Conservation (phyloP, 1,140 invertebrate genomes). For the Macrotrachela quadricornifera region DNA sequence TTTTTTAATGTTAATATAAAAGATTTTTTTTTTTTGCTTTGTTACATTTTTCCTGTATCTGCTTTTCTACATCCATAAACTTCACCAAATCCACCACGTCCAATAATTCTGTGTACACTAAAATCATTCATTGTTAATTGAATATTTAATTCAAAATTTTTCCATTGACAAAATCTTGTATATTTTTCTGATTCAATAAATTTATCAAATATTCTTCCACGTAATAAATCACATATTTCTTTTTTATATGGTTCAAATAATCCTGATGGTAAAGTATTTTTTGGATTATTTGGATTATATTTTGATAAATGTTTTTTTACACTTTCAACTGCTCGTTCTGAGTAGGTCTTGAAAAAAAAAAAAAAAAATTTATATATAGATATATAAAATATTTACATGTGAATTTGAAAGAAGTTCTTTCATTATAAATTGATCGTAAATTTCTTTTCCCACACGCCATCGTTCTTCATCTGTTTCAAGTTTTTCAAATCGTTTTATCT, state of each 20-base stretch:
- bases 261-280: constrained; percentile 75
- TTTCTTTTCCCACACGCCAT: constrained; percentile 73
- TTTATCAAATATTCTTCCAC: constrained; percentile 83
- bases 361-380: background rate
- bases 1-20: background rate
- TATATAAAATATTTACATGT: constrained; percentile 43
- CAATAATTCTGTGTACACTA: constrained; percentile 97
- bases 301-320: constrained; percentile 75
- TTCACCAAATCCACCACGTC: constrained; percentile 92
- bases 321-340: constrained; percentile 77
- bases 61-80: constrained; percentile 98
- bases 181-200: constrained; percentile 98
- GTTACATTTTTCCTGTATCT: constrained; percentile 94
- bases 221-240: constrained; percentile 89
- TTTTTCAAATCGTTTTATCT: constrained; percentile 98
- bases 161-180: constrained; percentile 99
- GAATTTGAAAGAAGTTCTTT: constrained; percentile 92
- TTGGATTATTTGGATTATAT: constrained; percentile 19
- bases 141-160: constrained; percentile 97
- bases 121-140: constrained; percentile 99
- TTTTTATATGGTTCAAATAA: constrained; percentile 97
- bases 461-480: constrained; percentile 85
- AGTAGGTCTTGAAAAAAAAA: constrained; percentile 55
- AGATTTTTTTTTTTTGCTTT: background rate
- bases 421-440: constrained; percentile 99